These are phyloP conservation scores for Cataglyphis cursor DNA, from an alignment of 2,888 invertebrate species.

Conservation along the genomic window DNA sequence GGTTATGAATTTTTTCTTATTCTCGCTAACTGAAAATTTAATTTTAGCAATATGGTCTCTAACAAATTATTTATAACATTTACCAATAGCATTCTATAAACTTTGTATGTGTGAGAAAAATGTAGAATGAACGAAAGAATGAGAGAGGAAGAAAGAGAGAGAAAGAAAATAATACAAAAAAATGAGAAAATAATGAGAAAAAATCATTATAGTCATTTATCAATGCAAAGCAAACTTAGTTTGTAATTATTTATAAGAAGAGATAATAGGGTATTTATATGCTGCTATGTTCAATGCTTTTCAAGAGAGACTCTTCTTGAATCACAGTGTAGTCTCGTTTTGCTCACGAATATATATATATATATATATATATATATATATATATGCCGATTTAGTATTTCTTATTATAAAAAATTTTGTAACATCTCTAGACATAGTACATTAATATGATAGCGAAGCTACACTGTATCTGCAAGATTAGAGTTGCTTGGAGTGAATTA, in stretches of 20 bases:
- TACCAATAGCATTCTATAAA: slow-evolving; percentile 52
- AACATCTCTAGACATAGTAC: neutral
- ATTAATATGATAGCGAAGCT: slow-evolving; percentile 55
- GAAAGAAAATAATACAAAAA: slow-evolving; percentile 75
- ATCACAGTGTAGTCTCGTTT: slow-evolving; percentile 57
- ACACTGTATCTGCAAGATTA: slow-evolving; percentile 63
- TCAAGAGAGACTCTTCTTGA: slow-evolving; percentile 50
- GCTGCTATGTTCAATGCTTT: slow-evolving; percentile 62
- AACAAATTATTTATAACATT: slow-evolving; percentile 51
- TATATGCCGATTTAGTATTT: slow-evolving; percentile 25
- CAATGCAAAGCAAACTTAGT: slow-evolving; percentile 85
- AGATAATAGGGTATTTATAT: slow-evolving; percentile 71
- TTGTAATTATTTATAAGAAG: slow-evolving; percentile 82
- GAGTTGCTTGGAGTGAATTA: slow-evolving; percentile 61
- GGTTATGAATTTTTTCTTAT: slow-evolving; percentile 45
- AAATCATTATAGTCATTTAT: slow-evolving; percentile 85
- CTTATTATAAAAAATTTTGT: neutral
- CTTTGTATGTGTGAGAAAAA: slow-evolving; percentile 55
- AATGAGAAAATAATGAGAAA: slow-evolving; percentile 70
- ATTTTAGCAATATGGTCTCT: slow-evolving; percentile 60
- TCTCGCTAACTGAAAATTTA: slow-evolving; percentile 40
- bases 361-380: neutral
- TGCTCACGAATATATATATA: neutral
- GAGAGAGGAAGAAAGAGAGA: slow-evolving; percentile 51
- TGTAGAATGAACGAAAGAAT: slow-evolving; percentile 35